Conservation (phyloP, 2,888 invertebrate genomes). For the Drosophila helvetica region DNA sequence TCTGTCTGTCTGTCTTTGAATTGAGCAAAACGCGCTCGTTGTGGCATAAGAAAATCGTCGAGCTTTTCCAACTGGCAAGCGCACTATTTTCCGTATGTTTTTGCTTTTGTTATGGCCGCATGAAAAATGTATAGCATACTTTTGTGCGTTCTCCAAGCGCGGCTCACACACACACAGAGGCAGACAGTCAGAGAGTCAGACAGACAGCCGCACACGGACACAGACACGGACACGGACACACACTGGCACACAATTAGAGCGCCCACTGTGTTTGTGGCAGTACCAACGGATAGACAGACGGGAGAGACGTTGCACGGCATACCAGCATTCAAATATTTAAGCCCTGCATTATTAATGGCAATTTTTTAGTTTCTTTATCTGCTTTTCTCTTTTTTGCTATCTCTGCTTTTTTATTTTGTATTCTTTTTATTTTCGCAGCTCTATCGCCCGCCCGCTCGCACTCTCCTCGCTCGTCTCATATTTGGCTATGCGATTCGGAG, state of each 20-base stretch:
- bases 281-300: neutral
- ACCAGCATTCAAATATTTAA: slow-evolving; percentile 67
- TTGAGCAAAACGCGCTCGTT: slow-evolving; percentile 55
- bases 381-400: slow-evolving; percentile 12
- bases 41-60: slow-evolving; percentile 63
- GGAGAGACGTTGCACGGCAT: slow-evolving; percentile 6
- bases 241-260: slow-evolving; percentile 47
- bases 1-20: slow-evolving; percentile 34
- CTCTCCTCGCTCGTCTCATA: neutral
- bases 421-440: slow-evolving; percentile 7
- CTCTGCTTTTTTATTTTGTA: neutral
- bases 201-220: too few relatives aligned
- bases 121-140: slow-evolving; percentile 77
- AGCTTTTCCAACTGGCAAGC: slow-evolving; percentile 60
- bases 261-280: slow-evolving; percentile 3
- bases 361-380: slow-evolving; percentile 48
- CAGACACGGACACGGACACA: slow-evolving; percentile 16
- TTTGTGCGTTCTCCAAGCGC: slow-evolving; percentile 56
- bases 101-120: slow-evolving; percentile 56
- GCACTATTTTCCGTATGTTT: slow-evolving; percentile 61
- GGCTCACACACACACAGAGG: slow-evolving; percentile 18
- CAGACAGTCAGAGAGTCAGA: too few relatives aligned
- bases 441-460: neutral
- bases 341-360: slow-evolving; percentile 67
- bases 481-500: slow-evolving; percentile 30